These are phyloP conservation scores for Drosophila nikananu DNA, from an alignment of 1,140 invertebrate genomes.

Conservation along the genomic window DNA sequence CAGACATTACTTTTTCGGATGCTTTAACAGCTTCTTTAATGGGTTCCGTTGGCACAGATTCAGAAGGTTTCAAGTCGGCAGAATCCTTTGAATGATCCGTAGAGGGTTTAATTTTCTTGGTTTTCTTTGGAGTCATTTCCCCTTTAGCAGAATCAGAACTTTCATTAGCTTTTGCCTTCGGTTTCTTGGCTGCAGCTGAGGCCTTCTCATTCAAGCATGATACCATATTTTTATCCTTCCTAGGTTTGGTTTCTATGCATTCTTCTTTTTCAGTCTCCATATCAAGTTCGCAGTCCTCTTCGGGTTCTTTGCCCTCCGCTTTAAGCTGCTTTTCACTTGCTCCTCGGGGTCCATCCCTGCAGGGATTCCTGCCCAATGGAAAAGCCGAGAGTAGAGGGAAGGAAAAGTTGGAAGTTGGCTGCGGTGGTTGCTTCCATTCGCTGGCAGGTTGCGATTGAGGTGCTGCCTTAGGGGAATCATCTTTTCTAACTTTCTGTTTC, in stretches of 20 bases:
- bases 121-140: neutral
- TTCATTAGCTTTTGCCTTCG: neutral
- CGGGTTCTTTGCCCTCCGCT: neutral
- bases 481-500: neutral
- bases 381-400: slow-evolving; percentile 7
- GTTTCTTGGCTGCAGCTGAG: too few relatives aligned
- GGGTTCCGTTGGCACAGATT: neutral
- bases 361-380: slow-evolving; percentile 27
- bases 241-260: neutral
- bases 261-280: neutral
- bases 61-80: too few relatives aligned
- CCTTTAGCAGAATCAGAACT: neutral
- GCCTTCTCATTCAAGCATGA: neutral
- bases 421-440: neutral
- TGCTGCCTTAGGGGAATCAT: too few relatives aligned
- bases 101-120: neutral
- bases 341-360: slow-evolving; percentile 20
- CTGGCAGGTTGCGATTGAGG: neutral
- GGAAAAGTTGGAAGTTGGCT: neutral
- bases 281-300: too few relatives aligned
- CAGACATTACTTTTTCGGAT: neutral
- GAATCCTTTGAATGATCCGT: too few relatives aligned
- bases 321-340: too few relatives aligned
- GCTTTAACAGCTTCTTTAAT: neutral
- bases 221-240: neutral